Evolutionary conservation across 2,113 vertebrate species (phyloP).

Genomic region (Ciconia maguari): DNA sequence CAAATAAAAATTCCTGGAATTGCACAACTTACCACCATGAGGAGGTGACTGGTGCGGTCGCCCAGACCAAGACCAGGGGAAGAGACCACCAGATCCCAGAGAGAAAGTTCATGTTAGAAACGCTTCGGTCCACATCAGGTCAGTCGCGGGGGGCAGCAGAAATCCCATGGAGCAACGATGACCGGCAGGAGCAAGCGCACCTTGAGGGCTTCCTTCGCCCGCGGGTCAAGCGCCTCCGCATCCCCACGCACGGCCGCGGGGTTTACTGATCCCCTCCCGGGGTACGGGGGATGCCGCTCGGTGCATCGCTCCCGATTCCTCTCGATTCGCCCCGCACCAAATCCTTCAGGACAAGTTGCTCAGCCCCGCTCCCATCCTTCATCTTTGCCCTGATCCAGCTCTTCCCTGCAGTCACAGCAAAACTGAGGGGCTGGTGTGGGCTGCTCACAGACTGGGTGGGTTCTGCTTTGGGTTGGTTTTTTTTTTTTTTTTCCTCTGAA

Average conservation of each 20-base stretch:
- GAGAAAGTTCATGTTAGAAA: slow-evolving; percentile 89
- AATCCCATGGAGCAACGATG: slow-evolving; percentile 64
- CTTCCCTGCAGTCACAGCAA: slow-evolving; percentile 35
- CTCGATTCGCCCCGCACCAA: neutral
- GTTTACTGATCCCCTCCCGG: neutral
- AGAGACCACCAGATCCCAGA: slow-evolving; percentile 86
- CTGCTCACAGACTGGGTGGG: slow-evolving; percentile 66
- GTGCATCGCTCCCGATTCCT: neutral
- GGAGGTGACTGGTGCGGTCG: slow-evolving; percentile 83
- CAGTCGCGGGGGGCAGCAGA: slow-evolving; percentile 59
- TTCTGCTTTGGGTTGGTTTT: slow-evolving; percentile 37
- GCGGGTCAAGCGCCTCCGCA: neutral
- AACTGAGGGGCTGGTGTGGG: slow-evolving; percentile 54
- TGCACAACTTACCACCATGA: slow-evolving; percentile 92
- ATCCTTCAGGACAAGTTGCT: neutral
- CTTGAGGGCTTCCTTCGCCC: neutral
- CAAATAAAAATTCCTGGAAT: slow-evolving; percentile 44
- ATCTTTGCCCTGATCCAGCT: slow-evolving; percentile 34
- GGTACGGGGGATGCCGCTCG: too few species aligned
- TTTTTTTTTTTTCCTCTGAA: neutral
- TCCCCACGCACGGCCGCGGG: neutral
- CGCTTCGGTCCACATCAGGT: slow-evolving; percentile 74
- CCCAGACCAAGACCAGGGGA: slow-evolving; percentile 81
- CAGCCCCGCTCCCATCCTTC: slow-evolving; percentile 31
- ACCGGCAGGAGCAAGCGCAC: neutral